Evolutionary conservation across 2,888 invertebrate species (phyloP), one percentile per base, ranked within the genome.

Genomic region (Caenorhabditis zanzibari): DNA sequence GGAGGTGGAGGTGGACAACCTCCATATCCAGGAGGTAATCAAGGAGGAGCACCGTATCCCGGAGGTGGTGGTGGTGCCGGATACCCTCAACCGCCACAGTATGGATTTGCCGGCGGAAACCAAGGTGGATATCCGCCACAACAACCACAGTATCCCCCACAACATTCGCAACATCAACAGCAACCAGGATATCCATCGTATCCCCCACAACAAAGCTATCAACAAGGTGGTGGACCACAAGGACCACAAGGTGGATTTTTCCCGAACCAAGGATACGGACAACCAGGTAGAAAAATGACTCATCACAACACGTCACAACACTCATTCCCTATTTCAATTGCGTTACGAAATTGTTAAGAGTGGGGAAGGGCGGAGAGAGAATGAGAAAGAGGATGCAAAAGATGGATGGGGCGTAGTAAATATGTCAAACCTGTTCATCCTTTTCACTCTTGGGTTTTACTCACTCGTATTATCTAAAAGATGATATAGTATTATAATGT

Each of bases 181-280:
- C 64, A 76, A 63, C 41, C 44, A 5, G 22, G 35, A 19, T 56
- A 75, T 38, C 47, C 66, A 52, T 49, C 49, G 12, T 49, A 52
- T 32, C 52, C 49, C 44, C 76, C 74, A 10, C 83, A 73, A 74
- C 68, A 73, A n/a, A 54, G 38, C 16, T 68, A 38, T 5, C 68
- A 68, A 24, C n/a, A n/a, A n/a, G n/a, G n/a, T n/a, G 61, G 61
- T n/a, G 58, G 58, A 12, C 19, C n/a, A 47, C 47, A 47, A n/a
- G 72, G 64, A 44, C 69, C 61, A 22, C 64, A 26, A 49, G 71
- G 63, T 0, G 61, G 59, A 49, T 71, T 79, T 38, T 74, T 74
- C 52, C 72, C 71, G 22, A 73, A 82, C 52, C 82, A 82, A 38
- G 82, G 82, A 63, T 79, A 69, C 24, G 79, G 79, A 56, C 82